Conservation (phyloP, 1,140 invertebrate species). For the Phymastichus coffea region DNA sequence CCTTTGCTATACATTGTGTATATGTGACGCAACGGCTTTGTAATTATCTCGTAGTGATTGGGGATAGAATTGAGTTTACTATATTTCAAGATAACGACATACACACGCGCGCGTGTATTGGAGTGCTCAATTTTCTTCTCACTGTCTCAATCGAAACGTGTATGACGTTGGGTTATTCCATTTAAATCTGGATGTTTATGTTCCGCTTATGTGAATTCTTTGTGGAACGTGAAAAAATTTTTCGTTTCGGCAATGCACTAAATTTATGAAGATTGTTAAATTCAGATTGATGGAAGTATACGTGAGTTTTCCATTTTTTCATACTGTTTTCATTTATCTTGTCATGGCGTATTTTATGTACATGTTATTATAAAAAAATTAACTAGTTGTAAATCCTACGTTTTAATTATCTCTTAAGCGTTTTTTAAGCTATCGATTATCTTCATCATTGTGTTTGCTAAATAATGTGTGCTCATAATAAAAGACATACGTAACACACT, state of each 20-base stretch:
- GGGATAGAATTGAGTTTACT: neutral
- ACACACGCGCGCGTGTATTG: too few species aligned
- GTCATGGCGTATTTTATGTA: constrained; percentile 8
- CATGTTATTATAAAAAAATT: constrained; percentile 14
- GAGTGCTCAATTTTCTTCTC: too few species aligned
- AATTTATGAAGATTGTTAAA: too few species aligned
- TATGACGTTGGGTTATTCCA: too few species aligned
- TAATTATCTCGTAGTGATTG: constrained; percentile 7
- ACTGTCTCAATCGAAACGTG: too few species aligned
- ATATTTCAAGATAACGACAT: neutral
- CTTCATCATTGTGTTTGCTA: neutral
- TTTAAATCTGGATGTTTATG: too few species aligned
- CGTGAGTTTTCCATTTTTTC: too few species aligned
- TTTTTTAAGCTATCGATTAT: constrained; percentile 6
- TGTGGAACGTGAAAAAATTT: too few species aligned
- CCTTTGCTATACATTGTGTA: too few species aligned
- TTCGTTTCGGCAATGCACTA: too few species aligned
- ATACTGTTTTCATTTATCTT: neutral
- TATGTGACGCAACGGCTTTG: neutral
- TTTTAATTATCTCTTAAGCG: constrained; percentile 2
- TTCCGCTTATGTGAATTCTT: too few species aligned
- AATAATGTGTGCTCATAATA: neutral
- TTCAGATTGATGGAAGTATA: too few species aligned
- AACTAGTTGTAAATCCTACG: constrained; percentile 4
- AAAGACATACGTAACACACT: neutral